Evolutionary conservation across 1,140 invertebrate species (phyloP), one percentile per base, ranked within the genome.

Genomic region (Drosophila prosaltans): DNA sequence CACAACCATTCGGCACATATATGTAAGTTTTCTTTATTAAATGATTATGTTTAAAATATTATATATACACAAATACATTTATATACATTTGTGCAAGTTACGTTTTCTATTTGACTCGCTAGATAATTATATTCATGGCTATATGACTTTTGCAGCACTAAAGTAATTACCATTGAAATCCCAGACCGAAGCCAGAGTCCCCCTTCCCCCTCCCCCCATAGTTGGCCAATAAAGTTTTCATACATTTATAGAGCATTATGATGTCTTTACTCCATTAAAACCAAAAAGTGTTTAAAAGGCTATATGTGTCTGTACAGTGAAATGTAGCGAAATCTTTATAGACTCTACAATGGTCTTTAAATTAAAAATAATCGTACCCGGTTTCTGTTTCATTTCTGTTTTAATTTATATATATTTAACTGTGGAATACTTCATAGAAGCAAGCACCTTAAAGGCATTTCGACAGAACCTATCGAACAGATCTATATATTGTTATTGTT

Each of bases 71-170:
- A 16, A 16, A 16, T 16, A 16, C 16, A 16, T 16, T 16, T 16
- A 81, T 85, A 69, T 84, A 73, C 64, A 45, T 45, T 7, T 81
- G 61, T 65, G 78, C 65, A 69, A 80, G 76, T 65, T 83, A 67
- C 68, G 78, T 86, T 86, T 85, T 88, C 72, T 78, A 79, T 88
- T 88, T 80, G 21, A 26, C 24, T 26, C 21, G 45, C 45, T 51
- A 71, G 72, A 84, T 86, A 86, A 86, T 89, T 86, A 89, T 82
- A 86, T 89, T 86, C 83, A 89, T 83, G 84, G 84, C 80, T 89
- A 71, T 89, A 77, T 81, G 77, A 63, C 81, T 77, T 77, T 76
- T 64, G 78, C 70, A 58, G 64, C 78, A 16, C 30, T n/a, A 57
- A 58, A 71, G 70, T 81, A 82, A 85, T 85, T 81, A 78, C 68